These are phyloP conservation scores for Axea sp. DNA, from an alignment of 2,888 invertebrate species.

Conservation along the genomic window DNA sequence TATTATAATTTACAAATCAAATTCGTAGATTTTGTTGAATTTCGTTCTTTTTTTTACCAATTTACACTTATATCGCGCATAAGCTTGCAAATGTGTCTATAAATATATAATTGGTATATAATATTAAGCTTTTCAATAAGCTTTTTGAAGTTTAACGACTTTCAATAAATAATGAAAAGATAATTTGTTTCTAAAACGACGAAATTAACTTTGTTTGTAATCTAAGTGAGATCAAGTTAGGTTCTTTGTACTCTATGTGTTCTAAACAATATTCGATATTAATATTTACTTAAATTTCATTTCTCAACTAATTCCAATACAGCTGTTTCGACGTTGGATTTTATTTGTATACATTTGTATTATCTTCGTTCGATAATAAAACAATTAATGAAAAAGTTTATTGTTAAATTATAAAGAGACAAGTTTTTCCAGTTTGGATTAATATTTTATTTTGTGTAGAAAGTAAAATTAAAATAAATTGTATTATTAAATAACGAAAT, in stretches of 20 bases:
- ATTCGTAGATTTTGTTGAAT: no score
- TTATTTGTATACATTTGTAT: not conserved
- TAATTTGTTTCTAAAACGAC: constrained; percentile 36
- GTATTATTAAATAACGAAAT: no score
- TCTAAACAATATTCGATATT: constrained; percentile 46
- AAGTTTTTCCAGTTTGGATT: no score
- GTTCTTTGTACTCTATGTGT: constrained; percentile 52
- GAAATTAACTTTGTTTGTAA: constrained; percentile 46
- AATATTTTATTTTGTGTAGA: no score
- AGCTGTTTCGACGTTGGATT: not conserved
- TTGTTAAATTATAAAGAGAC: no score
- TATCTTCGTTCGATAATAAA: not conserved
- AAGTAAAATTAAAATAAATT: no score
- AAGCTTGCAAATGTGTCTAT: constrained; percentile 7
- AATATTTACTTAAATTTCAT: constrained; percentile 27
- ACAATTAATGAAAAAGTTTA: no score
- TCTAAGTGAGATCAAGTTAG: constrained; percentile 58
- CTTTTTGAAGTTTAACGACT: constrained; percentile 17
- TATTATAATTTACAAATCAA: constrained; percentile 2
- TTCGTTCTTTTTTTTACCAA: no score
- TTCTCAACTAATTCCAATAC: constrained; percentile 5
- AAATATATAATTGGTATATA: constrained; percentile 12
- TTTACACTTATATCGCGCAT: not conserved
- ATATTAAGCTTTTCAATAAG: constrained; percentile 3
- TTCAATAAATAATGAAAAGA: constrained; percentile 43